phyloP scores from a whole-genome alignment of 1,140 invertebrate species.

The Triops cancriformis region DNA sequence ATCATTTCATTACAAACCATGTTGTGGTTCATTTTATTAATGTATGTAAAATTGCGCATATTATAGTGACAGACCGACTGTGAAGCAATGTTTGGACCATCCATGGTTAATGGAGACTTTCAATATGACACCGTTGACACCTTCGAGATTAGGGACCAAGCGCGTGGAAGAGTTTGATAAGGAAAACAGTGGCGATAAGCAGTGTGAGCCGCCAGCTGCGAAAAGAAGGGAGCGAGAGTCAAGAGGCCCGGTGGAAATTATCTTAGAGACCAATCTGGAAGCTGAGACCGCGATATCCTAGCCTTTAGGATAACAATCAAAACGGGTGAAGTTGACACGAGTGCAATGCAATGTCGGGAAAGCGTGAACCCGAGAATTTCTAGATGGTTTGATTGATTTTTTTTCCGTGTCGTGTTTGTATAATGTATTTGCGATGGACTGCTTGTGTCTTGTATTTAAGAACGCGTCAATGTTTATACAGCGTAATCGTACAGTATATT shows the following conservation, averaged over 20 bases:
- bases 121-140: constrained; percentile 15
- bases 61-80: constrained; percentile 49
- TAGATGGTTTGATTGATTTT: background rate
- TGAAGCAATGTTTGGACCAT: constrained; percentile 53
- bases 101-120: constrained; percentile 45
- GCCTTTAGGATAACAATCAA: background rate
- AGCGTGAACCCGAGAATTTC: background rate
- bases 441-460: background rate
- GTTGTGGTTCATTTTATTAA: constrained; percentile 17
- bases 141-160: constrained; percentile 2
- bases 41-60: background rate
- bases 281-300: background rate
- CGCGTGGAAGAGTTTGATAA: background rate
- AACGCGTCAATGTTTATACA: background rate
- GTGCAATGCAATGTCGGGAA: constrained; percentile 19
- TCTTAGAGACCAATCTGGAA: constrained; percentile 1
- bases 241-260: background rate
- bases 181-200: constrained; percentile 2
- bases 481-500: background rate
- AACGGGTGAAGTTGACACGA: background rate
- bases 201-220: background rate
- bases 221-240: constrained; percentile 6
- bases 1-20: background rate
- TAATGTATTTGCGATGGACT: background rate
- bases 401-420: background rate